Conservation (phyloP, 2,797 vertebrate genomes). For the Clarias platycephalus region DNA sequence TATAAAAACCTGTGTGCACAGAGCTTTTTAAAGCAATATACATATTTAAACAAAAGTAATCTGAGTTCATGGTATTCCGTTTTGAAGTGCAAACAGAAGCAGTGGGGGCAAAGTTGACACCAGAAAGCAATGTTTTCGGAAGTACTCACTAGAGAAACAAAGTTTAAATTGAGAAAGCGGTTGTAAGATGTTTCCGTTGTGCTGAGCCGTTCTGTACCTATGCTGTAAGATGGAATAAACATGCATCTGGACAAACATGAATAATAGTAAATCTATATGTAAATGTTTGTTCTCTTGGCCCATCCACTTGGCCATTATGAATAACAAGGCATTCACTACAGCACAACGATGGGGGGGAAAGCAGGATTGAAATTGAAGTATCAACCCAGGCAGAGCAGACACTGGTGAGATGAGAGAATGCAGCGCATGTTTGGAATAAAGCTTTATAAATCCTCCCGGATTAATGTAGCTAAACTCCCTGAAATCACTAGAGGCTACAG, state of each 20-base stretch:
- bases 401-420: conserved; percentile 41
- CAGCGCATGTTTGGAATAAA: conserved; percentile 50
- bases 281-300: conserved; percentile 3
- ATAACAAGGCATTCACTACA: conserved; percentile 13
- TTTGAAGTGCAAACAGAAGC: not conserved
- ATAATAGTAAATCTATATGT: conserved; percentile 32
- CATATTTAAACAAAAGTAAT: not conserved
- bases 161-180: not conserved
- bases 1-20: not conserved
- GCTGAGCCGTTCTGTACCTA: not conserved
- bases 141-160: not conserved
- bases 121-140: conserved; percentile 3
- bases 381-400: conserved; percentile 39
- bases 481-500: conserved; percentile 46
- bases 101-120: not conserved
- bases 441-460: conserved; percentile 61
- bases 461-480: conserved; percentile 55
- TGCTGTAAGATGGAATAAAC: conserved; percentile 1
- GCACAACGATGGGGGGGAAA: not conserved
- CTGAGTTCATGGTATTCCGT: not conserved
- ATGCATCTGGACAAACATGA: conserved; percentile 8
- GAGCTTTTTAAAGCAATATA: not conserved
- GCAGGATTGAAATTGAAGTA: conserved; percentile 41
- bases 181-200: not conserved
- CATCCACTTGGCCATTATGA: conserved; percentile 7